Base-by-base conservation (phyloP, 2,113 vertebrate genomes). In the Varanus salvator region DNA sequence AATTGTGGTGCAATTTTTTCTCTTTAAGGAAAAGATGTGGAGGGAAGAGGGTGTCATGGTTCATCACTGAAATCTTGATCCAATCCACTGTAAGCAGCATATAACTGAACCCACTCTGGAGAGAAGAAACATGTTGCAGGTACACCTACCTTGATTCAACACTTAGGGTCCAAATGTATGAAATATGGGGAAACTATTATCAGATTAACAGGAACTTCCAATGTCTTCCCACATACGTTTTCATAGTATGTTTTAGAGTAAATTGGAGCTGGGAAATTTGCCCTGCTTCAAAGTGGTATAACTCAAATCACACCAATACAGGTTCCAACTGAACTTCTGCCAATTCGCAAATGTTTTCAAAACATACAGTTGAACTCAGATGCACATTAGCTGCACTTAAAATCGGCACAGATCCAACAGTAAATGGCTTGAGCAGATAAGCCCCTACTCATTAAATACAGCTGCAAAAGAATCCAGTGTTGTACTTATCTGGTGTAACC, bases 291-390 rank as follows among this genome's bases (percentile, higher is more conserved):
- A 89, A 89, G 44, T 60, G 50, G 72, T 52, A 69, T 89, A 84
- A 89, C 72, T 84, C 57, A 89, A 77, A 84, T 89, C 81, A 89
- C 81, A 84, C 80, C 80, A 89, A 50, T 34, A 76, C 31, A 89
- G 87, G 88, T 76, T 89, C 80, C 71, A 77, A 54, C 44, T 68
- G 81, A 84, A 82, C 31, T 77, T 77, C 44, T 77, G 81, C 88
- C 88, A 89, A 76, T 77, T 84, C 54, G 68, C 72, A 89, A 81
- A 89, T 84, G 88, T 89, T 88, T 88, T 82, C 88, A 84, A 89
- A 89, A 84, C 81, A 89, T 77, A 52, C 81, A 84, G 57, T 89
- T 69, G 29, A 84, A 80, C 72, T 77, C 74, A 77, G 44, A 77
- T 68, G 72, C 74, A 64, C 82, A 77, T 89, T 75, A 84, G 38